These are phyloP conservation scores for Silurus aristotelis DNA, from an alignment of 2,797 vertebrate genomes.

Conservation along the genomic window DNA sequence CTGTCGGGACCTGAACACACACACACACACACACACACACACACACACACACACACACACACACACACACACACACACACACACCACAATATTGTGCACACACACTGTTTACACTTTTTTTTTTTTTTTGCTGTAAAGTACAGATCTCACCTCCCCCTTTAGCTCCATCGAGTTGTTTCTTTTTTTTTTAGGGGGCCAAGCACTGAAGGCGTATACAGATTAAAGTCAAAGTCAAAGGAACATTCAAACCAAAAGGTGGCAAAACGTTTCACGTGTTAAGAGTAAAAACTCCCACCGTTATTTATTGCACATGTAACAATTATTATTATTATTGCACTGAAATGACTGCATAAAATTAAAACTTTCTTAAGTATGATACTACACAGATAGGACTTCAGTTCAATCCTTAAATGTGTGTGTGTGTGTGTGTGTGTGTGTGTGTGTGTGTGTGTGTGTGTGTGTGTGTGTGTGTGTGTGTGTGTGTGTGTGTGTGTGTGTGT, in stretches of 20 bases:
- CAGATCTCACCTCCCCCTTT: background rate
- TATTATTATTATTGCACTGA: too few species aligned
- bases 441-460: background rate
- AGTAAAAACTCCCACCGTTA: too few species aligned
- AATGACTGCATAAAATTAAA: too few species aligned
- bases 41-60: too few species aligned
- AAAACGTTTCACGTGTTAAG: too few species aligned
- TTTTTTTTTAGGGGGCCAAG: background rate
- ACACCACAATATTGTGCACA: background rate
- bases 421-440: too few species aligned
- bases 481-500: background rate
- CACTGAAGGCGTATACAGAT: too few species aligned
- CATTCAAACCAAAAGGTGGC: too few species aligned
- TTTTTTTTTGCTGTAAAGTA: background rate
- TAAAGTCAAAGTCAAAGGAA: too few species aligned
- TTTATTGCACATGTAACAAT: too few species aligned
- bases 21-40: background rate
- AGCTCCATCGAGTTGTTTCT: background rate
- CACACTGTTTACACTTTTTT: background rate
- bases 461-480: background rate
- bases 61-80: background rate
- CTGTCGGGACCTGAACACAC: constrained; percentile 74
- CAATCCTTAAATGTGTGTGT: background rate
- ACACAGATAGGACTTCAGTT: background rate
- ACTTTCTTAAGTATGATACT: too few species aligned